Evolutionary conservation across 2,113 vertebrate species (phyloP).

Genomic region (Pseudonaja textilis): DNA sequence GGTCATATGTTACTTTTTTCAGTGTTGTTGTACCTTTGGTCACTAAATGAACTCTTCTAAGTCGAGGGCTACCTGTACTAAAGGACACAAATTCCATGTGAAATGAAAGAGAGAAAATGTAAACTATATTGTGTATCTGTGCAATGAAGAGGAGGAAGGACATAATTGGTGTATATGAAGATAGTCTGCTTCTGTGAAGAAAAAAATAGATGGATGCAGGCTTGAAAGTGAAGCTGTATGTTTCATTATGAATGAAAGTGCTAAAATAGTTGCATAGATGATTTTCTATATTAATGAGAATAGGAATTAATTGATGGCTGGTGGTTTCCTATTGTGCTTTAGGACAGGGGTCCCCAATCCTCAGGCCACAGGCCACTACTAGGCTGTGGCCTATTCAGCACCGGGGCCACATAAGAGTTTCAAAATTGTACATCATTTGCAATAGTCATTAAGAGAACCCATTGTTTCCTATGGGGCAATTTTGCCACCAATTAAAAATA

Average conservation of each 20-base stretch:
- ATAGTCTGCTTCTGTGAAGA: background rate
- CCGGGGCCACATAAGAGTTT: background rate
- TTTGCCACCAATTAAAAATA: background rate
- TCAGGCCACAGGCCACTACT: background rate
- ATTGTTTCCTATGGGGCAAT: too few relatives aligned
- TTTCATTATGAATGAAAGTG: background rate
- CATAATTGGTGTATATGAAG: background rate
- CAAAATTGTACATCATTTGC: too few relatives aligned
- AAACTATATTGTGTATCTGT: background rate
- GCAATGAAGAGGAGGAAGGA: background rate
- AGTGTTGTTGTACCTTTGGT: too few relatives aligned
- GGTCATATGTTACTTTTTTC: too few relatives aligned
- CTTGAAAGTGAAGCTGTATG: background rate
- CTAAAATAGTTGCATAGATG: background rate
- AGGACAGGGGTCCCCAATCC: background rate
- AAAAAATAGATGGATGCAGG: background rate
- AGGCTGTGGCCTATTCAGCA: background rate
- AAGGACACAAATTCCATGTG: background rate
- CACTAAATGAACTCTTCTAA: too few relatives aligned
- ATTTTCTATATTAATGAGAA: background rate
- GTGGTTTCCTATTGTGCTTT: background rate
- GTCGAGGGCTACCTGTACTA: background rate
- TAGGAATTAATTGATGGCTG: background rate
- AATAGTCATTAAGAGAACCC: too few relatives aligned
- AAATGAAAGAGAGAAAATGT: background rate